Evolutionary conservation across 2,113 vertebrate species (phyloP), one percentile per base, ranked within the genome.

Genomic region (Chelonoidis abingdonii): DNA sequence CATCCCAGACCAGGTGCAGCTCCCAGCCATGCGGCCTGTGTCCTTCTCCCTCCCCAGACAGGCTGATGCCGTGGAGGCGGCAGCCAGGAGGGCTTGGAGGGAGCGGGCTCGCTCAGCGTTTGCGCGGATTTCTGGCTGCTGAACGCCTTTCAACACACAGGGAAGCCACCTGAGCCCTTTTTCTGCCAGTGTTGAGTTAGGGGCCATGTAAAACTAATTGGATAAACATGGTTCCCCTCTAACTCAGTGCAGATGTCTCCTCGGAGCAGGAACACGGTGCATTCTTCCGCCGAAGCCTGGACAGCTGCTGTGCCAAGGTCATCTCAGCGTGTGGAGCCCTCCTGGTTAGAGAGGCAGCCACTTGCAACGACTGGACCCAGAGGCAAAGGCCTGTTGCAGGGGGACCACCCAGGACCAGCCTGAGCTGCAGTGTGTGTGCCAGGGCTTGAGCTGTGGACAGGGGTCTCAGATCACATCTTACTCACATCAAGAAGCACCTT

Each of bases 41-140:
- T 59, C 57, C 31, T 65, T 38, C 65, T 69, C 35, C 35, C 17
- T n/a, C 62, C 31, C 62, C 35, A 35, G 62, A 31, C 62, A 10
- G 62, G 35, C 35, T 69, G 62, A 69, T 8, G 35, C 14, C 8
- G 5, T 27, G 59, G 59, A 62, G 59, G 59, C 2, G n/a, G 69
- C 69, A 22, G 69, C n/a, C n/a, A 2, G 25, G 27, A 11, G 75
- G n/a, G 8, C 41, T 56, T 5, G 0, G 1, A 9, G 17, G 2
- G 0, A 0, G 0, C n/a, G 4, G 3, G 4, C 19, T 79, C 25
- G 0, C 57, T 17, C 2, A 1, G 5, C 3, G 0, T 27, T 78
- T 5, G 35, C 47, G 9, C 0, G 0, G n/a, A 14, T 47, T 83
- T 53, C 59, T 41, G 82, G 89, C 75, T 87, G 41, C 75, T 2